These are phyloP conservation scores for Ceriagrion tenellum DNA, from an alignment of 2,888 invertebrate genomes.

Conservation along the genomic window DNA sequence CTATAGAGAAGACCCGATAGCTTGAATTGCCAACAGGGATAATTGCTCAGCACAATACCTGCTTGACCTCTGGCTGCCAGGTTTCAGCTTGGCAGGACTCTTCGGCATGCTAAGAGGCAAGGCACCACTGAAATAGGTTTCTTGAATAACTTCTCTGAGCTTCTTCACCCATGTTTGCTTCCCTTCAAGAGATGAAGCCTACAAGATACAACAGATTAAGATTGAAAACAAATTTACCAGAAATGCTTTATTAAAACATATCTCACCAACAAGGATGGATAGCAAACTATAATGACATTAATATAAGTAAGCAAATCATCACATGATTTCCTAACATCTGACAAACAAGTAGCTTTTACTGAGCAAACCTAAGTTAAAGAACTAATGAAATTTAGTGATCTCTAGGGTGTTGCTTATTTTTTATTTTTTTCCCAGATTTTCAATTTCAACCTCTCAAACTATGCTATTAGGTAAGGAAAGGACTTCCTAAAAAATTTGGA, in stretches of 20 bases:
- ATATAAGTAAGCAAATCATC: neutral
- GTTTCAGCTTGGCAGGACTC: conserved; percentile 88
- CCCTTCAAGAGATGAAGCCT: conserved; percentile 93
- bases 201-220: conserved; percentile 72
- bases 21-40: conserved; percentile 69
- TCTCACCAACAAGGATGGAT: no score
- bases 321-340: neutral
- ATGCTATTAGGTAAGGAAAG: no score
- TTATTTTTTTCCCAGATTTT: no score
- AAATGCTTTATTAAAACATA: no score
- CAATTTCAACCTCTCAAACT: no score
- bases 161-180: conserved; percentile 98
- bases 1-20: neutral
- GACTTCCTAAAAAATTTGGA: no score
- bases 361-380: no score
- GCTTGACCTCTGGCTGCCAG: conserved; percentile 89
- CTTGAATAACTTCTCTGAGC: conserved; percentile 96
- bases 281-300: no score
- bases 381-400: no score
- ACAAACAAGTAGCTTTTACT: no score
- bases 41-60: conserved; percentile 79
- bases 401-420: no score
- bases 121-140: conserved; percentile 94
- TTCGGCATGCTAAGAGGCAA: conserved; percentile 89
- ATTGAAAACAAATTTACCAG: neutral